A percentile compares a stretch with the other conserved stretches of the same genome.
These are phyloP conservation scores for Balaeniceps rex DNA, from an alignment of 2,113 vertebrate species.

Conservation along the genomic window DNA sequence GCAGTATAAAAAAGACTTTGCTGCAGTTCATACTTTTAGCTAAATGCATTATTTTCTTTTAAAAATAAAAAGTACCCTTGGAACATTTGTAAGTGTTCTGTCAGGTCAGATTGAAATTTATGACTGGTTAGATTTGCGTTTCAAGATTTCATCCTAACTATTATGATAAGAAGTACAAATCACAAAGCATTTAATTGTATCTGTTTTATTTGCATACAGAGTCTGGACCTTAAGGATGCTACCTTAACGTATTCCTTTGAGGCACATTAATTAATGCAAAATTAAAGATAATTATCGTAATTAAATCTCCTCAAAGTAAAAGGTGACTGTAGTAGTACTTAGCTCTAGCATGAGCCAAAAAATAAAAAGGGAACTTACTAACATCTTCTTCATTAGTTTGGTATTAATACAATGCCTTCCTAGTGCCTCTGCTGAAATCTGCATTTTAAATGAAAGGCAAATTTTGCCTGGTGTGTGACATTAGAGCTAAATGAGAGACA, in stretches of 20 bases:
- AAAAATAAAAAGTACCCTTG: background rate
- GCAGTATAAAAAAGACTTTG: background rate
- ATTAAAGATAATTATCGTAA: slow-evolving; percentile 20
- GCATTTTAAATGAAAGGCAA: background rate
- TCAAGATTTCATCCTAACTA: background rate
- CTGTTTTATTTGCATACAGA: background rate
- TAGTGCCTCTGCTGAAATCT: background rate
- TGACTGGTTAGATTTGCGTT: background rate
- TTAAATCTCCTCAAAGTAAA: slow-evolving; percentile 30
- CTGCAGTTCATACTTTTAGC: background rate
- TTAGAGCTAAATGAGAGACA: background rate
- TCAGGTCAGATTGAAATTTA: background rate
- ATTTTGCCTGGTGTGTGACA: background rate
- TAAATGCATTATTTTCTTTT: background rate
- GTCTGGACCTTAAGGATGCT: background rate
- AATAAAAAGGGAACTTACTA: background rate
- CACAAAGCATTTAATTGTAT: background rate
- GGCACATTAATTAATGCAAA: slow-evolving; percentile 2
- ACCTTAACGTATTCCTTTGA: background rate
- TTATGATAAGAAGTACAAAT: background rate
- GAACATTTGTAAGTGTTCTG: background rate
- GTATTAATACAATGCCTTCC: background rate
- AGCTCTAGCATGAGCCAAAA: background rate
- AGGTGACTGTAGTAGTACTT: background rate
- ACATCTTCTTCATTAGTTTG: background rate